Evolutionary conservation across 2,797 vertebrate species (phyloP), one percentile per base, ranked within the genome.

Genomic region (Fringilla coelebs): DNA sequence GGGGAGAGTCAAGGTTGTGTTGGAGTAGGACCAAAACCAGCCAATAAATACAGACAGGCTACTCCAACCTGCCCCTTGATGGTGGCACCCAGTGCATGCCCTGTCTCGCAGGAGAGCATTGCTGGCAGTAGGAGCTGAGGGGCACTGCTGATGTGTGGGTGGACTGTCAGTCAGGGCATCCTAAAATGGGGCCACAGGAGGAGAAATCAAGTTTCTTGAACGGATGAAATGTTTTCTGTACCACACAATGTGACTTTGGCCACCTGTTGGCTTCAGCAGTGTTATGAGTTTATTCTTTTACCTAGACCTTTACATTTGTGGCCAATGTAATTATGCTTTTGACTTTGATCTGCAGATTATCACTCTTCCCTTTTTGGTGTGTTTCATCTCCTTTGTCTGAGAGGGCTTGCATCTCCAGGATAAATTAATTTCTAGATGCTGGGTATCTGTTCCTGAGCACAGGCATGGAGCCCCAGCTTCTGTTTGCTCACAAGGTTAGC

Each of bases 151-250:
- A 13, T 55, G 28, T 2, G 0, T 36, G 58, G 14, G 2, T 20
- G 10, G 29, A 12, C 51, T n/a, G 17, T 45, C 1, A 0, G 4
- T 17, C 1, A 1, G 32, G 32, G 4, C n/a, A 55, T n/a, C 49
- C 74, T 80, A 26, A 61, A 89, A 57, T 5, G 1, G 29, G 78
- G 32, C 46, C 29, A 40, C 8, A 25, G 74, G 36, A 89, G 41
- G 10, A 75, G 19, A 81, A 87, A 51, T 52, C 10, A 9, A 7
- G 22, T 46, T 74, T 24, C 26, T 84, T 49, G 19, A 38, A 38
- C 2, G 15, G 24, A 20, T 62, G 17, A 52, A 67, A 74, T 45
- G 5, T 77, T 77, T 80, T 62, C 49, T 45, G 13, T 25, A 13
- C n/a, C 1, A 4, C 41, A 26, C 3, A 1, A 31, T 19, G 11